phyloP scores from a whole-genome alignment of 1,140 invertebrate genomes.

The Scaptomyza graminum region DNA sequence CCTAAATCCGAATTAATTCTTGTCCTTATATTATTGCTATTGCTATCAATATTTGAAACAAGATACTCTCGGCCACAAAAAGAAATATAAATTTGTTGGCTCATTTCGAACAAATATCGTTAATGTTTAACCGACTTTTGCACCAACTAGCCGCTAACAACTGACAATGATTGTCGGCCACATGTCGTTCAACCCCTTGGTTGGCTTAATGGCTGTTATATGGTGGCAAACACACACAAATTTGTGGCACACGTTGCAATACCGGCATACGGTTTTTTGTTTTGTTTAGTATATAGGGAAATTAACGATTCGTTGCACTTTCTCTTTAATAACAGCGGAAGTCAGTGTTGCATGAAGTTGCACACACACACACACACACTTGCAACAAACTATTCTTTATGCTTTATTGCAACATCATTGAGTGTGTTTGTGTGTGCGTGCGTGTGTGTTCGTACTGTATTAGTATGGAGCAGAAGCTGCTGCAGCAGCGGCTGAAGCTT shows the following conservation, averaged over 20 bases:
- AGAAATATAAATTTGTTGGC: too few relatives aligned
- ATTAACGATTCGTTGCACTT: slow-evolving; percentile 72
- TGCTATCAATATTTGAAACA: too few relatives aligned
- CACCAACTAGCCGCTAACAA: not conserved
- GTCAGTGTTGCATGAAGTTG: slow-evolving; percentile 62
- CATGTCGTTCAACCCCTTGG: slow-evolving; percentile 59
- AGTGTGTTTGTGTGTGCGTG: not conserved
- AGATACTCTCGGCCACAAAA: too few relatives aligned
- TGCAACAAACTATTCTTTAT: not conserved
- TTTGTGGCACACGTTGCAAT: slow-evolving; percentile 45
- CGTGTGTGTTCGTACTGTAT: not conserved
- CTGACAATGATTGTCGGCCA: slow-evolving; percentile 1
- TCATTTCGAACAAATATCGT: too few relatives aligned
- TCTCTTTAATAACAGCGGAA: slow-evolving; percentile 56
- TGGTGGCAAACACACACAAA: slow-evolving; percentile 45
- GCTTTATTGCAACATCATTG: not conserved
- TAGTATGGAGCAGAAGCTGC: not conserved
- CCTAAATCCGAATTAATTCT: too few relatives aligned
- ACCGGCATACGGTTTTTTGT: not conserved
- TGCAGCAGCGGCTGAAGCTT: slow-evolving; percentile 13
- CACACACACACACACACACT: not conserved
- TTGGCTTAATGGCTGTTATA: slow-evolving; percentile 56
- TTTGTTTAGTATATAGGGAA: slow-evolving; percentile 36
- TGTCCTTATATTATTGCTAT: too few relatives aligned
- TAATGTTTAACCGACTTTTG: too few relatives aligned